phyloP scores from a whole-genome alignment of 1,140 invertebrate species.

The Phthorimaea operculella region DNA sequence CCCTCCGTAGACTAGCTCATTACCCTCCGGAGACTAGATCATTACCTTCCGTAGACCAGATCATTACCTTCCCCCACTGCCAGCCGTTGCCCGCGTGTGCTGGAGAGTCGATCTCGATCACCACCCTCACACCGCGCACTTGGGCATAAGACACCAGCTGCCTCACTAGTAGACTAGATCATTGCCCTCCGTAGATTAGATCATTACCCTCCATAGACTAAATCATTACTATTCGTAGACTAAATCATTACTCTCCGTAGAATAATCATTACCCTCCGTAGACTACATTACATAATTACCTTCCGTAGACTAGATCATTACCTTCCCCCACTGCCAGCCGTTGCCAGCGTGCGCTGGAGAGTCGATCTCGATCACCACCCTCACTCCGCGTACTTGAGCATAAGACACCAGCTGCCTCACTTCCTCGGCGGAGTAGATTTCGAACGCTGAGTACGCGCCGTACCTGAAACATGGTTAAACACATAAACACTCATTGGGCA shows the following conservation, averaged over 20 bases:
- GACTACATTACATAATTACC: too few relatives aligned
- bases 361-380: conserved; percentile 85
- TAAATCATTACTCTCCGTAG: too few relatives aligned
- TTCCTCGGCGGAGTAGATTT: conserved; percentile 79
- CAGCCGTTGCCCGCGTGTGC: conserved; percentile 85
- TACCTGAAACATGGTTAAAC: conserved; percentile 48
- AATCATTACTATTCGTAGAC: too few relatives aligned
- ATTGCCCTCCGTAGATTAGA: conserved; percentile 67
- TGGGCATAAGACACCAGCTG: too few relatives aligned
- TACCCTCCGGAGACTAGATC: background rate
- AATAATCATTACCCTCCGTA: too few relatives aligned
- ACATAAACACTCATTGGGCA: too few relatives aligned
- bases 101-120: conserved; percentile 87
- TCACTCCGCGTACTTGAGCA: conserved; percentile 77
- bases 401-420: conserved; percentile 77
- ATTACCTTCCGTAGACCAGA: too few relatives aligned
- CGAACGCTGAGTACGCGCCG: conserved; percentile 74
- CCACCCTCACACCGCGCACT: conserved; percentile 77
- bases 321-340: conserved; percentile 82
- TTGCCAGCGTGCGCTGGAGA: conserved; percentile 86
- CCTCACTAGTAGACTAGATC: too few relatives aligned
- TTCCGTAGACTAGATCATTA: conserved; percentile 12
- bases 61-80: too few relatives aligned
- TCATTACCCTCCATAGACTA: conserved; percentile 77
- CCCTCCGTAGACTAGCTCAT: too few relatives aligned